Base-by-base conservation (phyloP, 1,140 invertebrate genomes). In the Bombus difficillimus region DNA sequence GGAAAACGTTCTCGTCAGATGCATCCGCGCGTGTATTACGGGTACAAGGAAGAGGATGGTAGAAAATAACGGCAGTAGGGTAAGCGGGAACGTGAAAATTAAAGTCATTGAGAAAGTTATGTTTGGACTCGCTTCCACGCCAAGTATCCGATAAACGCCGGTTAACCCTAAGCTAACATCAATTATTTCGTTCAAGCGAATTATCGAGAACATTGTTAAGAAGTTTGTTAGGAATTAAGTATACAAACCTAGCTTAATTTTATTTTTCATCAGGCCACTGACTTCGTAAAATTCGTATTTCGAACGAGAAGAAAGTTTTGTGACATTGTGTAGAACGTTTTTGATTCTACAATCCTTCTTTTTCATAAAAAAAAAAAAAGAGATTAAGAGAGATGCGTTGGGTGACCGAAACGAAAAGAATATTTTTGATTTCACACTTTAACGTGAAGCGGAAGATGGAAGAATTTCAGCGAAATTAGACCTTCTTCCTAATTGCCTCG, bases 1-100 rank as follows among this genome's bases (percentile, higher is more conserved):
- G 69, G 82, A 47, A 78, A 77, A 86, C 41, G 34, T 72, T 86
- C 32, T 62, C 66, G 62, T 47, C 81, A 53, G 41, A 68, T 79
- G 32, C 32, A 79, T 53, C 68, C 77, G 59, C 77, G 80, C 43
- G 39, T 39, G 76, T 74, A 72, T 53, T 66, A 47, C 78, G 59
- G 43, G 68, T 15, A 6, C 25, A 59, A 53, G 28, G 39, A 84
- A 43, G 47, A 22, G 32, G 25, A 59, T 78, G 77, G 82, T n/a
- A 43, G 82, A 25, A 77, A 71, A 78, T 47, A 34, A 12, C 18
- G 12, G 22, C 13, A 12, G 22, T 2, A 59, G n/a, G 47, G 37
- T 41, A 53, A 71, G 74, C 37, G 74, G 59, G 47, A 78, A 78
- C 37, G 22, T 4, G 74, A 41, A 34, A 59, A 83, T 78, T 69